Base-by-base conservation (phyloP, 2,888 invertebrate species). In the Temnothorax ravouxi region DNA sequence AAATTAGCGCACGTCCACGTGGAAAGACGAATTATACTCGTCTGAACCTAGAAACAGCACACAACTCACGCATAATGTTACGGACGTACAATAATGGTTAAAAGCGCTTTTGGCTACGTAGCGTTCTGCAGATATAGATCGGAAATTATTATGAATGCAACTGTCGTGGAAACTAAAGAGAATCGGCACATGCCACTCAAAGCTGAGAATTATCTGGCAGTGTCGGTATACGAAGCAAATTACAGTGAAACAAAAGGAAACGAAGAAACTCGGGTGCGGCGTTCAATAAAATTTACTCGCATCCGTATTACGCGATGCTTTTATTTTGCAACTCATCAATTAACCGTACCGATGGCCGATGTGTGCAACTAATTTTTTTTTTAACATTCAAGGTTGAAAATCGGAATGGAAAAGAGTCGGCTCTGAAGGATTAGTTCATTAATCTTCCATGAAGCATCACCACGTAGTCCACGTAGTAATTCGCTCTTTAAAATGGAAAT, bases 401-500 rank as follows among this genome's bases (percentile, higher is more conserved):
- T 88, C 88, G 84, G 71, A 69, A 82, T 86, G 54, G 47, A 56
- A 67, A 84, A 84, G 21, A 41, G 21, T 87, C 83, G 86, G 83
- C 77, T 76, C 11, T 54, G 84, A 79, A 64, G 82, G 83, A 90
- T 92, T 90, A 88, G 86, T 91, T 92, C 89, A 91, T 92, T 90
- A 92, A 92, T 92, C 88, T 92, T 92, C 90, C 91, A 92, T 90
- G 91, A 92, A 89, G 59, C 84, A 80, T 13, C 18, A 64, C 64
- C 82, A 77, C 79, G 84, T 83, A 83, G 75, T 90, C 64, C 82
- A 81, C 75, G 84, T 83, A 83, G 75, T 90, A 90, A 91, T 90
- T 89, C 84, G 89, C 87, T 88, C 88, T 90, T 91, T 91, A 91
- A 91, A 91, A 90, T 91, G 88, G 88, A 88, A 87, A 90, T 90